A percentile compares a stretch with the other conserved stretches of the same genome.
phyloP scores from a whole-genome alignment of 1,140 invertebrate genomes.

The Notospermus geniculatus region DNA sequence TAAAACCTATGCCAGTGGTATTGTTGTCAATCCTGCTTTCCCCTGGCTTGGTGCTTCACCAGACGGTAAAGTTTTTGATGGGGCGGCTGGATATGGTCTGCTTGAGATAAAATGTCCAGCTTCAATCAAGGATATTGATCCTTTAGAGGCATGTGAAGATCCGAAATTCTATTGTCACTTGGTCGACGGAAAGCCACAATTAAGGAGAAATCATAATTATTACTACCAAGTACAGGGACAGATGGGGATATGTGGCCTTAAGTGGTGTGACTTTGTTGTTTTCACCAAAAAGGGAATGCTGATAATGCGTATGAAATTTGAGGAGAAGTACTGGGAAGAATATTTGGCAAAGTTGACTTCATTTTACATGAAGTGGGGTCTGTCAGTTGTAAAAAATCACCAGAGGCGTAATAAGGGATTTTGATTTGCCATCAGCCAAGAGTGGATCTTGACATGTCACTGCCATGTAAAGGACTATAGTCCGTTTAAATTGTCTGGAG shows the following conservation, averaged over 20 bases:
- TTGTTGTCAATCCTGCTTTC: not conserved
- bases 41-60: not conserved
- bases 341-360: too few relatives aligned
- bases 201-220: conserved; percentile 45
- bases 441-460: too few relatives aligned
- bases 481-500: too few relatives aligned
- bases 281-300: too few relatives aligned
- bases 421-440: too few relatives aligned
- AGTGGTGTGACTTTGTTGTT: conserved; percentile 50
- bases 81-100: not conserved
- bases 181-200: conserved; percentile 8
- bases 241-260: conserved; percentile 38
- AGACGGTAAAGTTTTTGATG: not conserved
- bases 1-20: not conserved
- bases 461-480: too few relatives aligned
- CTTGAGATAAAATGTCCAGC: not conserved
- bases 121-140: not conserved
- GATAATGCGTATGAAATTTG: too few relatives aligned
- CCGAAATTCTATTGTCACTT: not conserved
- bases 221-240: conserved; percentile 55
- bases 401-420: too few relatives aligned
- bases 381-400: too few relatives aligned
- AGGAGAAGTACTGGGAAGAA: too few relatives aligned
- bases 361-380: too few relatives aligned
- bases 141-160: not conserved